Conservation (phyloP, 2,888 invertebrate species). For the Thysanoteuthis rhombus region DNA sequence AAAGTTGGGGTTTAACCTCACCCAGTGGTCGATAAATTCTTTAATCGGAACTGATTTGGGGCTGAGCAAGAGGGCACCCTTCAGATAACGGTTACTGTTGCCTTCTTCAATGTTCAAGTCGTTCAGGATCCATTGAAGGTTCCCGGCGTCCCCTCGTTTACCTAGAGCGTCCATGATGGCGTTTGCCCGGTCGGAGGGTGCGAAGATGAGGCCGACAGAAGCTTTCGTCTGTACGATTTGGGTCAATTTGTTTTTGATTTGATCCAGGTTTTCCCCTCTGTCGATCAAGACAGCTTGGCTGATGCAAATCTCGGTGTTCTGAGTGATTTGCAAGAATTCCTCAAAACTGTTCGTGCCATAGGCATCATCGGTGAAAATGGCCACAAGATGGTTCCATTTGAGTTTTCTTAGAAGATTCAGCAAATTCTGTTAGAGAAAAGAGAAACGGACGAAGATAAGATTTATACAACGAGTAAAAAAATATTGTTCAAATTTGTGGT, state of each 20-base stretch:
- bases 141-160: slow-evolving; percentile 33
- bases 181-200: slow-evolving; percentile 42
- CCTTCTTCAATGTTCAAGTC: slow-evolving; percentile 43
- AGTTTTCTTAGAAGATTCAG: slow-evolving; percentile 60
- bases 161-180: slow-evolving; percentile 34
- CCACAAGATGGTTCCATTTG: slow-evolving; percentile 66
- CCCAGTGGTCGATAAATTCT: slow-evolving; percentile 56
- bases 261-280: slow-evolving; percentile 34
- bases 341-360: slow-evolving; percentile 46
- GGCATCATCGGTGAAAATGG: slow-evolving; percentile 59
- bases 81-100: slow-evolving; percentile 34
- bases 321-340: slow-evolving; percentile 46
- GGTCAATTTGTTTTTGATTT: slow-evolving; percentile 32
- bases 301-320: slow-evolving; percentile 49
- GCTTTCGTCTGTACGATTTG: slow-evolving; percentile 24
- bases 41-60: slow-evolving; percentile 44
- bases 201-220: slow-evolving; percentile 29
- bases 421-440: slow-evolving; percentile 51
- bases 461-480: too few relatives aligned
- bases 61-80: slow-evolving; percentile 49
- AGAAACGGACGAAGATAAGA: too few relatives aligned
- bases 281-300: slow-evolving; percentile 43
- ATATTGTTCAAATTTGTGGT: too few relatives aligned
- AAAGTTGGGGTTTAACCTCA: slow-evolving; percentile 39
- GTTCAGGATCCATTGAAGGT: slow-evolving; percentile 57